These are phyloP conservation scores for Galendromus occidentalis DNA, from an alignment of 1,140 invertebrate species.

Conservation along the genomic window DNA sequence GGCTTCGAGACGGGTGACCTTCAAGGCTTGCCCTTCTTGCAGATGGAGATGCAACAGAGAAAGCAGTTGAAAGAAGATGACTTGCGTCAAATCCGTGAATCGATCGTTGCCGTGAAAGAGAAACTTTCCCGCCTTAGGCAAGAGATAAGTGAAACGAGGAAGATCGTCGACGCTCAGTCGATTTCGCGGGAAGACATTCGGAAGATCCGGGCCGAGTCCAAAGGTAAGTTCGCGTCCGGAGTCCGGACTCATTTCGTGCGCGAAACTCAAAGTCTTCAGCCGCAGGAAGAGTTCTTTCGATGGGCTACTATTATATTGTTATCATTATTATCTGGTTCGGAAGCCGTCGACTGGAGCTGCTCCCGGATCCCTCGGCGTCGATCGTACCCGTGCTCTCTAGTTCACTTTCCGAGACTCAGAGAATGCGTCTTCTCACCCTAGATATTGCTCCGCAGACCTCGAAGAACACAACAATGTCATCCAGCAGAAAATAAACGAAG, in stretches of 20 bases:
- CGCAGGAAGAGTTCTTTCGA: background rate
- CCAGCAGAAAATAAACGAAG: too few relatives aligned
- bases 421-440: background rate
- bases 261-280: background rate
- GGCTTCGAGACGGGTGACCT: too few relatives aligned
- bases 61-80: too few relatives aligned
- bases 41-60: too few relatives aligned
- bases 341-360: background rate
- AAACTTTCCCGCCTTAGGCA: background rate
- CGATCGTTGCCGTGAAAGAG: background rate
- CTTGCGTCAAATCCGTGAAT: too few relatives aligned
- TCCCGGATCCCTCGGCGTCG: background rate
- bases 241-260: background rate
- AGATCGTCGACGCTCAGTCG: background rate
- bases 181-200: background rate
- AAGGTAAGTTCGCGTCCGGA: background rate
- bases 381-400: background rate
- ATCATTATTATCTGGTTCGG: background rate
- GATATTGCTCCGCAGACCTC: too few relatives aligned
- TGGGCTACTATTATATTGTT: background rate
- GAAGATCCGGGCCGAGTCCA: background rate
- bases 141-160: background rate
- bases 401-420: background rate
- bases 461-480: too few relatives aligned
- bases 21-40: too few relatives aligned